A percentile compares a stretch with the other conserved stretches of the same genome.
Evolutionary conservation across 1,140 invertebrate genomes (phyloP).

Genomic region (Saccostrea echinata): DNA sequence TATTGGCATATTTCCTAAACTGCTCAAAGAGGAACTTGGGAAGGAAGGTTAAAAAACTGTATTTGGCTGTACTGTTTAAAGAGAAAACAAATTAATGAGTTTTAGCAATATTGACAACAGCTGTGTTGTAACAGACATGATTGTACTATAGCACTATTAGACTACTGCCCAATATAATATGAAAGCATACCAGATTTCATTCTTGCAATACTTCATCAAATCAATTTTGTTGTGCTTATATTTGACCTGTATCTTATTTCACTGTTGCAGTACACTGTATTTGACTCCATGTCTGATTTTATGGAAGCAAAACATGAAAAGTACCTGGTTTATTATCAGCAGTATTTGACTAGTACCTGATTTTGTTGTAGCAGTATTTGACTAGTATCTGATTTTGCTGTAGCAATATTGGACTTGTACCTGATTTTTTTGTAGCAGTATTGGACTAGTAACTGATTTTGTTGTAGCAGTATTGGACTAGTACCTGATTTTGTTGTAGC

Average conservation of each 20-base stretch:
- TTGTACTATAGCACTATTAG: no score
- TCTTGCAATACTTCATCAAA: no score
- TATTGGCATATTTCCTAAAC: conserved; percentile 97
- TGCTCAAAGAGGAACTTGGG: conserved; percentile 99
- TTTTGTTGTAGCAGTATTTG: not conserved
- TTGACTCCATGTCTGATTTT: no score
- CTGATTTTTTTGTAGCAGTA: not conserved
- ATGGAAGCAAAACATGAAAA: no score
- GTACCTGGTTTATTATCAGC: conserved; percentile 44
- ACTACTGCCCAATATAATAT: no score
- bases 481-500: not conserved
- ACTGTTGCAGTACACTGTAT: no score
- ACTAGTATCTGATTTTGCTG: conserved; percentile 77
- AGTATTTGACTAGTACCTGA: not conserved
- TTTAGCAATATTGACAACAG: no score
- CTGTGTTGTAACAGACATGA: no score
- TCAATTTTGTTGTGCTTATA: no score
- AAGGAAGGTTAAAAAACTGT: conserved; percentile 95
- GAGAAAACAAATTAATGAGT: not conserved
- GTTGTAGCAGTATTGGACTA: not conserved
- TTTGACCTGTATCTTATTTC: no score
- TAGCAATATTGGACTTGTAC: conserved; percentile 86
- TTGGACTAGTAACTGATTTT: not conserved
- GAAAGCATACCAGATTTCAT: no score
- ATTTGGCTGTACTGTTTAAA: conserved; percentile 92